Percentiles rank a stretch among this genome's conserved stretches.
phyloP scores from a whole-genome alignment of 2,797 vertebrate genomes.

The Harpagifer antarcticus region DNA sequence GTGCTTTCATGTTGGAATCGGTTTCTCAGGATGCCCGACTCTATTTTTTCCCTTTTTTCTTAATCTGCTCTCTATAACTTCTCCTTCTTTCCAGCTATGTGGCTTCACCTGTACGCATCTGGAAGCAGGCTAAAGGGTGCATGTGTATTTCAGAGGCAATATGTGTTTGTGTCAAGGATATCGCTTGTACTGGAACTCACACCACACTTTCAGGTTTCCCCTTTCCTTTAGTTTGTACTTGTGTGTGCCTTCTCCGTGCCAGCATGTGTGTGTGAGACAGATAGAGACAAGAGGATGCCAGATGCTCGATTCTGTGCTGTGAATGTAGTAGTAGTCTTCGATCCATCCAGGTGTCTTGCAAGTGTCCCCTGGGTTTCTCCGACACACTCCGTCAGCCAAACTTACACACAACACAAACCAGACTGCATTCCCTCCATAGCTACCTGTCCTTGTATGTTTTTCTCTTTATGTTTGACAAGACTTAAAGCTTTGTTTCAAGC shows the following conservation, averaged over 20 bases:
- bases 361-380: slow-evolving; percentile 50
- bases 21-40: slow-evolving; percentile 53
- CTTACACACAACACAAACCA: slow-evolving; percentile 15
- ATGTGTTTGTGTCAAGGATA: slow-evolving; percentile 31
- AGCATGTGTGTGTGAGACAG: slow-evolving; percentile 1
- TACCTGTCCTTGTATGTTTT: slow-evolving; percentile 18
- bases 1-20: slow-evolving; percentile 76
- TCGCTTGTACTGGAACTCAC: slow-evolving; percentile 26
- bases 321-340: slow-evolving; percentile 46
- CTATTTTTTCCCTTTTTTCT: slow-evolving; percentile 20
- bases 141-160: slow-evolving; percentile 33
- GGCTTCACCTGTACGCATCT: slow-evolving; percentile 16
- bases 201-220: slow-evolving; percentile 6
- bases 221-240: neutral
- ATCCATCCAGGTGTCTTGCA: slow-evolving; percentile 64
- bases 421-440: slow-evolving; percentile 14
- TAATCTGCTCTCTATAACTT: slow-evolving; percentile 33
- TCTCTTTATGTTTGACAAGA: slow-evolving; percentile 31
- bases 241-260: slow-evolving; percentile 10
- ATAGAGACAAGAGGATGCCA: slow-evolving; percentile 41
- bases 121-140: slow-evolving; percentile 23
- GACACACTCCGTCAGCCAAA: slow-evolving; percentile 62
- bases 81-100: slow-evolving; percentile 44
- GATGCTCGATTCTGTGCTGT: slow-evolving; percentile 45
- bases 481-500: slow-evolving; percentile 7